Base-by-base conservation (phyloP, 92 coral and sea anemone species). In the Heliopora coerulea region DNA sequence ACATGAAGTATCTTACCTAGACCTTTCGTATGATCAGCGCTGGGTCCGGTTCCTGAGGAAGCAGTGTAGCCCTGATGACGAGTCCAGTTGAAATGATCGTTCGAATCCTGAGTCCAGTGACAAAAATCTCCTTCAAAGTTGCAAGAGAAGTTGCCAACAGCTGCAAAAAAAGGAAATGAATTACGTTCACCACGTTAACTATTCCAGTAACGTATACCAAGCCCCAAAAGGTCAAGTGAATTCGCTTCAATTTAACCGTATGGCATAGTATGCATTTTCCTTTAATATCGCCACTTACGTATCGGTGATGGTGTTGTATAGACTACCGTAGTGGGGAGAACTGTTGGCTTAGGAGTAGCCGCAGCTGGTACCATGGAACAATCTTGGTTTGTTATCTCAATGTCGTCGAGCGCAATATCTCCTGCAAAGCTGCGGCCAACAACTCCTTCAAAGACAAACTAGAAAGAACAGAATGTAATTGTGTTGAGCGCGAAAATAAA, bases 321-420 rank as follows among this genome's bases (percentile, higher is more conserved):
- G n/a, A 19, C 50, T 1, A 92, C 76, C 13, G 96, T 83, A 12
- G 62, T 49, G 0, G 85, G 59, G 2, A 88, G 31, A 1, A 83
- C 78, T 3, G 89, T 50, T 8, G 92, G 81, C 39, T 30, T 82
- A 0, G 96, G 93, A 27, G 81, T 33, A 3, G 96, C 96, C 33
- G 62, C 49, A 13, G 87, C 9, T 20, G 98, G 98, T 0, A 85
- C 59, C 25, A 83, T 83, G 10, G 85, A 25, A 62, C 98, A 93
- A 13, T 77, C 73, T 30, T 77, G 52, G 7, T 74, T 79, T 17
- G 84, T 74, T 19, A 93, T 82, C n/a, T 74, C 89, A 44, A 93
- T 79, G 79, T 93, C 98, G 65, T 93, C 98, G 46, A 93, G 81
- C 9, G 98, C 89, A n/a, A 93, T 90, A 70, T 93, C 98, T 0